These are phyloP conservation scores for Aporophyla lueneburgensis DNA, from an alignment of 2,888 invertebrate species.

Conservation along the genomic window DNA sequence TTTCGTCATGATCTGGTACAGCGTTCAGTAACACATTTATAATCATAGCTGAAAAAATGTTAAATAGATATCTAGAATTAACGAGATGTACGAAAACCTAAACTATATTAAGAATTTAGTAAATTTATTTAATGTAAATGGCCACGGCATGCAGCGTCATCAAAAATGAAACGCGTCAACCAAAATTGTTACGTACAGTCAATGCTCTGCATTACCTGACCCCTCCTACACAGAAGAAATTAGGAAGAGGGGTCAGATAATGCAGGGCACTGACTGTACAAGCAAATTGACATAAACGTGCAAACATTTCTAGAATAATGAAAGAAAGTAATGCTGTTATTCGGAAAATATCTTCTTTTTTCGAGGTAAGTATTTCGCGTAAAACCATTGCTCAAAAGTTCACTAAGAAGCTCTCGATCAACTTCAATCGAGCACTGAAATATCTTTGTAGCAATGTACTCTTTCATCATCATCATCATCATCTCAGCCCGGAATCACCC, in stretches of 20 bases:
- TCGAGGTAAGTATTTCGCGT: neutral
- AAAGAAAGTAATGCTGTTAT: neutral
- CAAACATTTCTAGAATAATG: neutral
- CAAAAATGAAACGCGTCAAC: too few species aligned
- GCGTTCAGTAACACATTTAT: neutral
- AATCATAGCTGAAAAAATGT: neutral
- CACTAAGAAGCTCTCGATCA: neutral
- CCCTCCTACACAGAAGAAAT: too few species aligned
- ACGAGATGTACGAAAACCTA: neutral
- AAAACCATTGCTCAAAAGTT: neutral
- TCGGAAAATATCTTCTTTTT: neutral
- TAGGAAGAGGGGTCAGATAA: too few species aligned
- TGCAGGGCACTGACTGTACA: too few species aligned
- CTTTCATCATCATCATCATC: too few species aligned
- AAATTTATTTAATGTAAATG: too few species aligned
- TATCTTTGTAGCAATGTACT: neutral
- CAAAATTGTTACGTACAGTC: too few species aligned
- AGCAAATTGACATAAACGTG: neutral
- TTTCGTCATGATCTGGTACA: neutral
- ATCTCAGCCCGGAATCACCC: too few species aligned
- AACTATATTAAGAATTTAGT: too few species aligned
- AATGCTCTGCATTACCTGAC: too few species aligned
- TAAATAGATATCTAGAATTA: neutral
- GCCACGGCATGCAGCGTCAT: too few species aligned
- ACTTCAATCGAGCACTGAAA: neutral